These are phyloP conservation scores for Chrysopa pallens DNA, from an alignment of 1,140 invertebrate species.

Conservation along the genomic window DNA sequence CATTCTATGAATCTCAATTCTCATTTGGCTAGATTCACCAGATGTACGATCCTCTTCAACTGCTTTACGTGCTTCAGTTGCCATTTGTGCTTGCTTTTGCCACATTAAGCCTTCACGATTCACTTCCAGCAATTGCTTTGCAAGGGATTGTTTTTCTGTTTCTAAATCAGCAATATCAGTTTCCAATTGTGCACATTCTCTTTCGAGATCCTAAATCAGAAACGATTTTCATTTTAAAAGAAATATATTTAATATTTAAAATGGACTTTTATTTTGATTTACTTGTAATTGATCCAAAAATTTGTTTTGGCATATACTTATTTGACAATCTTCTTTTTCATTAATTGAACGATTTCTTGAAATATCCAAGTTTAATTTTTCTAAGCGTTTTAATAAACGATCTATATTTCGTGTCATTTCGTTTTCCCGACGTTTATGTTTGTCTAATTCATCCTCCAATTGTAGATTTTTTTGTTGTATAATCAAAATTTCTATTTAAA, in stretches of 20 bases:
- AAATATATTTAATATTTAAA: neutral
- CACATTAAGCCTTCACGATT: slow-evolving; percentile 54
- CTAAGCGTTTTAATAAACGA: slow-evolving; percentile 34
- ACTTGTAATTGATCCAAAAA: slow-evolving; percentile 30
- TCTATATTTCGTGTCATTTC: slow-evolving; percentile 37
- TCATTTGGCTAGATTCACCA: slow-evolving; percentile 55
- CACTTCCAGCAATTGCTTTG: slow-evolving; percentile 35
- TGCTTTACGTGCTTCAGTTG: slow-evolving; percentile 45
- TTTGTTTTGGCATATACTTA: slow-evolving; percentile 32
- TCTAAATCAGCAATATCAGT: slow-evolving; percentile 43
- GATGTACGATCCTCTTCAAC: slow-evolving; percentile 40
- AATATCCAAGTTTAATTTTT: slow-evolving; percentile 35
- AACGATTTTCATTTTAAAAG: neutral
- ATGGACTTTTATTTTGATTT: slow-evolving; percentile 4
- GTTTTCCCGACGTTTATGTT: slow-evolving; percentile 31
- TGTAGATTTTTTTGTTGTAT: slow-evolving; percentile 55
- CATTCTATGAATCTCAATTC: slow-evolving; percentile 67
- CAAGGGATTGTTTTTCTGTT: slow-evolving; percentile 40
- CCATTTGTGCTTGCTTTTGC: slow-evolving; percentile 59
- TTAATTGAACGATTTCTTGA: slow-evolving; percentile 37
- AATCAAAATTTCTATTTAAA: slow-evolving; percentile 40
- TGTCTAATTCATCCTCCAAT: slow-evolving; percentile 39
- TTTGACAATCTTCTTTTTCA: slow-evolving; percentile 36
- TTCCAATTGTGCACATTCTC: slow-evolving; percentile 39
- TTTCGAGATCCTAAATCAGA: slow-evolving; percentile 37